Base-by-base conservation (phyloP, 2,888 invertebrate genomes). In the Apotomis capreana region DNA sequence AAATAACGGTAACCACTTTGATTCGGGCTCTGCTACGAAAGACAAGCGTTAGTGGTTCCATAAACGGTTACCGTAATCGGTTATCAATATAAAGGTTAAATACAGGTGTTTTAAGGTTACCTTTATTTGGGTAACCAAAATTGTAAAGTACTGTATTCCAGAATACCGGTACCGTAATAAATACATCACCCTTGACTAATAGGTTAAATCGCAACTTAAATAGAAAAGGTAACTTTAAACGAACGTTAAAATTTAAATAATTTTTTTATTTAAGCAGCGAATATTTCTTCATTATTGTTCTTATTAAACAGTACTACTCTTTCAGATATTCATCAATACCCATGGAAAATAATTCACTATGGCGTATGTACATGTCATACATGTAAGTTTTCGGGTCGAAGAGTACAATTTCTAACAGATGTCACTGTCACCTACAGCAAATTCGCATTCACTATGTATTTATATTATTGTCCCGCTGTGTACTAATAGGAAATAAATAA, bases 381-480 rank as follows among this genome's bases (percentile, higher is more conserved):
- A 49, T 49, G 9, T 9, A 49, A 49, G 49, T 49, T 49, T 49
- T 49, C 10, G 9, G 8, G 49, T 10, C 9, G 8, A 44, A 8
- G 49, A 49, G 49, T 49, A 10, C 10, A 10, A 49, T 10, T 10
- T 8, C 26, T 46, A 9, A 49, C 49, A 51, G 52, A 61, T 63
- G 63, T n/a, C 40, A 40, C 6, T 61, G 10, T 4, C 46, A 44
- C 12, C 26, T 44, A 49, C 37, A 61, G 67, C 67, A 71, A 71
- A 67, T 68, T 57, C 71, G 67, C 71, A 67, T 54, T 40, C 51
- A 62, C 61, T 63, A 68, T 52, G 71, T 72, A 67, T 67, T 61
- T 15, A 51, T 68, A 72, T 72, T 72, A 72, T 72, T 72, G 71
- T 72, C 71, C 68, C 68, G 61, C 71, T 68, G 71, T 71, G 70